Evolutionary conservation across 2,888 invertebrate species (phyloP).

Genomic region (Meiosimyza platycephala): DNA sequence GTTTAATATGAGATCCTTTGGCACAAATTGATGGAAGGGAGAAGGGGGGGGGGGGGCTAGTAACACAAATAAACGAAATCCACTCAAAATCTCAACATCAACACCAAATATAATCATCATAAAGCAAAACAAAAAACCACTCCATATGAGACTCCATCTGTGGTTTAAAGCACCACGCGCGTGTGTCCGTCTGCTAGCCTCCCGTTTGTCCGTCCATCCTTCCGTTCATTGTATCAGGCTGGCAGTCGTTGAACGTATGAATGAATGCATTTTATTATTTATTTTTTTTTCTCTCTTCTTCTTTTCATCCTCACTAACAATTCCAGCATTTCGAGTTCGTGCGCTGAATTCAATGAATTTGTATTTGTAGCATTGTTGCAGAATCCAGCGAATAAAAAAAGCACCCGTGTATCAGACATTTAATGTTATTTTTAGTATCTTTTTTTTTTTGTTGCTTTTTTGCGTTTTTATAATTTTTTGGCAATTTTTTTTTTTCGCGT

Average conservation of each 20-base stretch:
- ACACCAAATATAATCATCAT: slow-evolving; percentile 26
- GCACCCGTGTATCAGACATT: slow-evolving; percentile 9
- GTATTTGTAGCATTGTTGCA: neutral
- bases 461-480: neutral
- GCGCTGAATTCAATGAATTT: slow-evolving; percentile 36
- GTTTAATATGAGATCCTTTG: too few relatives aligned
- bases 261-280: slow-evolving; percentile 6
- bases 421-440: slow-evolving; percentile 5
- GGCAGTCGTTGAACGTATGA: slow-evolving; percentile 29
- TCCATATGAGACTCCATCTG: neutral
- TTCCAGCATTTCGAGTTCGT: slow-evolving; percentile 32
- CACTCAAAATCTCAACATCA: slow-evolving; percentile 26
- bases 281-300: neutral
- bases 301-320: neutral
- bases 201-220: neutral
- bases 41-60: too few relatives aligned
- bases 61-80: slow-evolving; percentile 11
- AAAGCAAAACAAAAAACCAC: neutral
- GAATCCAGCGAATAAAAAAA: slow-evolving; percentile 14
- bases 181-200: neutral
- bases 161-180: neutral
- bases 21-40: neutral
- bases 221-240: neutral
- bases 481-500: slow-evolving; percentile 9
- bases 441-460: slow-evolving; percentile 11